phyloP scores from a whole-genome alignment of 2,888 invertebrate species.

The Isotomurus palustris region DNA sequence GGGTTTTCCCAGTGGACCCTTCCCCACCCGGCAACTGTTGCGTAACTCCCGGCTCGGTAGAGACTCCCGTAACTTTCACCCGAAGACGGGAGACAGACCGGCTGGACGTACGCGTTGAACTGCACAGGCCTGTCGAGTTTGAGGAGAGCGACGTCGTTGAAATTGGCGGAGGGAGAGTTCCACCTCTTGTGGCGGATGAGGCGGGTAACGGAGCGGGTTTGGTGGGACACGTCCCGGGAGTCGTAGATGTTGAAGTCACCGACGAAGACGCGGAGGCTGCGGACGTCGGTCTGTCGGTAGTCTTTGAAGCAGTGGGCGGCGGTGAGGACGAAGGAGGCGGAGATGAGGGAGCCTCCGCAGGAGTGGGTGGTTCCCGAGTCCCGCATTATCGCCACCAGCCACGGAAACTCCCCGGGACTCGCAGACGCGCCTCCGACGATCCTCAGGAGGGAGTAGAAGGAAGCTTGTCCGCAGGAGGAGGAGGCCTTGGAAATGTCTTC shows the following conservation, averaged over 20 bases:
- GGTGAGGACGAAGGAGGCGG: not conserved
- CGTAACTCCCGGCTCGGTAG: slow-evolving; percentile 67
- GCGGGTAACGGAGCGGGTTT: slow-evolving; percentile 25
- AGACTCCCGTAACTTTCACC: slow-evolving; percentile 56
- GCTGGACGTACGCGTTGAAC: slow-evolving; percentile 66
- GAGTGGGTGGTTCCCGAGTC: not conserved
- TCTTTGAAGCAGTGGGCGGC: slow-evolving; percentile 50
- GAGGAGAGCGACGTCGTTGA: slow-evolving; percentile 76
- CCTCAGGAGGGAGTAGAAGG: not conserved
- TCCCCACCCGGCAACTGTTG: slow-evolving; percentile 51
- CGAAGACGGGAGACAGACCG: slow-evolving; percentile 76
- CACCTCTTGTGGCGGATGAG: slow-evolving; percentile 33
- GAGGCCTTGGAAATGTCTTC: not conserved
- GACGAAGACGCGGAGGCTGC: slow-evolving; percentile 70
- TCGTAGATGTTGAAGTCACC: slow-evolving; percentile 75
- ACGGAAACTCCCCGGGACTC: slow-evolving; percentile 31
- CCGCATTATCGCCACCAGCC: not conserved
- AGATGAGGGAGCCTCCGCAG: not conserved
- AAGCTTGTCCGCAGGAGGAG: not conserved
- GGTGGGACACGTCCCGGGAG: slow-evolving; percentile 18
- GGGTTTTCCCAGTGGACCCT: slow-evolving; percentile 24
- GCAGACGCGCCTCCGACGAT: slow-evolving; percentile 13
- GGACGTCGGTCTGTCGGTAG: slow-evolving; percentile 81
- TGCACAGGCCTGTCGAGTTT: slow-evolving; percentile 71
- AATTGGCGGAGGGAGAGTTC: slow-evolving; percentile 49